phyloP scores from a whole-genome alignment of 1,140 invertebrate genomes.

The Paracyclopina nana region DNA sequence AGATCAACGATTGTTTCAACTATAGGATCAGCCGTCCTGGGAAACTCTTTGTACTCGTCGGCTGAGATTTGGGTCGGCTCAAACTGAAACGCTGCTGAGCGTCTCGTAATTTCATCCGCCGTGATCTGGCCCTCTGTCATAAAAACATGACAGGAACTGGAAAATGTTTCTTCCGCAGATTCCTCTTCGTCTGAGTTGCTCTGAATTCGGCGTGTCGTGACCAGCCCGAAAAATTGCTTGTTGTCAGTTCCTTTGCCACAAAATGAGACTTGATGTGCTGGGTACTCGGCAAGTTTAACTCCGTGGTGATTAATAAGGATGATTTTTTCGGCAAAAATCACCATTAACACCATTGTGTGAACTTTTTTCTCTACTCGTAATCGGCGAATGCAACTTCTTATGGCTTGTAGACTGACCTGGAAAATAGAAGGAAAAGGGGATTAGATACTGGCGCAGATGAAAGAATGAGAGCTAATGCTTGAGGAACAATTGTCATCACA shows the following conservation, averaged over 20 bases:
- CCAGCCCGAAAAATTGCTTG: constrained; percentile 71
- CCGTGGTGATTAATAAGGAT: constrained; percentile 45
- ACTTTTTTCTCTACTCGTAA: constrained; percentile 66
- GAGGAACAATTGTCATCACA: no score
- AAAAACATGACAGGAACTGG: constrained; percentile 86
- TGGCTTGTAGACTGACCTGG: constrained; percentile 33
- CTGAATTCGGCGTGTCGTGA: constrained; percentile 43
- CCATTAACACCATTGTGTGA: constrained; percentile 65
- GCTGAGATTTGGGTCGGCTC: constrained; percentile 44
- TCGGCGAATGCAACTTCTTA: constrained; percentile 62
- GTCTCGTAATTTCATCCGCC: constrained; percentile 42
- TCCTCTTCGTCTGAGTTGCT: constrained; percentile 22
- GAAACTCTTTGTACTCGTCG: no score
- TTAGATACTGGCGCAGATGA: no score
- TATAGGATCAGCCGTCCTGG: no score
- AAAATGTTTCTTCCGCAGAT: constrained; percentile 29
- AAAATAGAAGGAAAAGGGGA: no score
- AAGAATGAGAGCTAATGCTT: no score
- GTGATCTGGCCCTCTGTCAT: constrained; percentile 65
- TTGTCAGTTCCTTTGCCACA: constrained; percentile 69
- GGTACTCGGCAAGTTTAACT: constrained; percentile 49
- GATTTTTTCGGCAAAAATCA: constrained; percentile 53
- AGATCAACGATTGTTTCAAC: no score
- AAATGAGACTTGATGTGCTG: constrained; percentile 61
- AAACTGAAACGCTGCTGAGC: constrained; percentile 53